Percentiles rank a stretch among this genome's conserved stretches.
Evolutionary conservation across 2,888 invertebrate genomes (phyloP).

Genomic region (Trissolcus brochymenae): DNA sequence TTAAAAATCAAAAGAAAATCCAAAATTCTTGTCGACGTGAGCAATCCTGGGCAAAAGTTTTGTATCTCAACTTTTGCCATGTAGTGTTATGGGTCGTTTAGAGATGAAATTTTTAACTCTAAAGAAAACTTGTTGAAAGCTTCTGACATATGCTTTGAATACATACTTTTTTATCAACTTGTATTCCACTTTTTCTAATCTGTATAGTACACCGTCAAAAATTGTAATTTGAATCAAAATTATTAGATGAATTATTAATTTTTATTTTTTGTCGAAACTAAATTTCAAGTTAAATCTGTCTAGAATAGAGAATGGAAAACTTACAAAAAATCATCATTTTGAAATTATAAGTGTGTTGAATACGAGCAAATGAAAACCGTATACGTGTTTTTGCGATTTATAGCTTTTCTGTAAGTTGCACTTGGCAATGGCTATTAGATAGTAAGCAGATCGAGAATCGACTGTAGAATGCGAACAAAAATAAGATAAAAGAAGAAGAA

Average conservation of each 20-base stretch:
- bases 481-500: conserved; percentile 49
- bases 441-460: conserved; percentile 54
- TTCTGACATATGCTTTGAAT: conserved; percentile 41
- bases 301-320: neutral
- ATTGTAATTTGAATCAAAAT: no score
- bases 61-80: conserved; percentile 47
- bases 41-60: conserved; percentile 43
- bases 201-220: no score
- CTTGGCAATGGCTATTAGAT: conserved; percentile 46
- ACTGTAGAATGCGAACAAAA: conserved; percentile 59
- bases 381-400: conserved; percentile 46
- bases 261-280: no score
- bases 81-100: conserved; percentile 54
- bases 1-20: conserved; percentile 44
- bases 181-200: conserved; percentile 9
- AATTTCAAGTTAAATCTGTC: no score
- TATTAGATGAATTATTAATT: no score
- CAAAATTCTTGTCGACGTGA: conserved; percentile 38
- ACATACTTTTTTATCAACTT: conserved; percentile 45
- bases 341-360: conserved; percentile 27
- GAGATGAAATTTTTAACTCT: conserved; percentile 56
- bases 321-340: neutral
- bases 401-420: conserved; percentile 51
- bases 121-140: conserved; percentile 49
- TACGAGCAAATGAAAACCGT: conserved; percentile 22